A percentile compares a stretch with the other conserved stretches of the same genome.
Conservation (phyloP, 2,888 invertebrate genomes). For the Seira ritae region DNA sequence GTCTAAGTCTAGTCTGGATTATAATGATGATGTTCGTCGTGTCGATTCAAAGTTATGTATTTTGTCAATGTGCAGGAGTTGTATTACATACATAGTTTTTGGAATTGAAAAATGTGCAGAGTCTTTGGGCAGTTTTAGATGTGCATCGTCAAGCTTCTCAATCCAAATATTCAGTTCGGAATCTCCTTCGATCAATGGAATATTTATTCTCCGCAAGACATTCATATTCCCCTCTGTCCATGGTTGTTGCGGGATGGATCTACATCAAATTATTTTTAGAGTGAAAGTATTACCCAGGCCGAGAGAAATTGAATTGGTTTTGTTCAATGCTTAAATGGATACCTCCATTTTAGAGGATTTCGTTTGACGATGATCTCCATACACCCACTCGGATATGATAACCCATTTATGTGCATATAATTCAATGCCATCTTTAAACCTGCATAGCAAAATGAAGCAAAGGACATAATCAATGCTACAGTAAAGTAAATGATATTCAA, state of each 20-base stretch:
- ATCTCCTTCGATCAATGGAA: conserved; percentile 82
- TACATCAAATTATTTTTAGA: no score
- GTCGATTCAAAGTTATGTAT: no score
- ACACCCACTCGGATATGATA: not conserved
- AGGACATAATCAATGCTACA: not conserved
- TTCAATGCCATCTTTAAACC: conserved; percentile 84
- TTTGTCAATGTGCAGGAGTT: no score
- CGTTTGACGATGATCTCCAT: not conserved
- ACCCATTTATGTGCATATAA: conserved; percentile 82
- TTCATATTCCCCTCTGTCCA: conserved; percentile 76
- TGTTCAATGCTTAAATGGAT: no score
- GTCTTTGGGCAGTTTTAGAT: not conserved
- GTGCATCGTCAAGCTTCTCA: not conserved
- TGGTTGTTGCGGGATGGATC: not conserved
- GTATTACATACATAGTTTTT: no score
- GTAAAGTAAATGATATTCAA: conserved; percentile 1
- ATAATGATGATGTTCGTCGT: no score
- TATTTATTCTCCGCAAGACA: conserved; percentile 85
- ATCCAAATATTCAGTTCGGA: conserved; percentile 79
- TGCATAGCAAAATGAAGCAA: not conserved
- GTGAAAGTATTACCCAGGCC: no score
- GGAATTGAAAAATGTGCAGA: no score
- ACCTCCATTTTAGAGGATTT: not conserved
- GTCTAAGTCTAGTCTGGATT: no score
- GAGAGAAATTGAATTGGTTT: no score